Conservation (phyloP, 2,888 invertebrate species). For the Macrosiphum euphorbiae region DNA sequence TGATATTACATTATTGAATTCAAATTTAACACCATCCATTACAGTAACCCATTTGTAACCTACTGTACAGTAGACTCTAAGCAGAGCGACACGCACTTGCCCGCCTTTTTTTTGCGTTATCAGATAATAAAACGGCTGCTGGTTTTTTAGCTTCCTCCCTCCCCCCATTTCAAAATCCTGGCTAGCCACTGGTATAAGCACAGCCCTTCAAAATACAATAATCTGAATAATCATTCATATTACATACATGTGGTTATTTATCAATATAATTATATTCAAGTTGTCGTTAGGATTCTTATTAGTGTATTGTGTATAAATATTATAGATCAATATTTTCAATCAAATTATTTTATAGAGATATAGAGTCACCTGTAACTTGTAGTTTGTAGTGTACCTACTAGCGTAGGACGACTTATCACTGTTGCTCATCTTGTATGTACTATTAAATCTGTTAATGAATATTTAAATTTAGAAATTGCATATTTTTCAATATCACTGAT, state of each 20-base stretch:
- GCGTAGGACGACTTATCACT: not conserved
- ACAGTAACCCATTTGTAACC: no score
- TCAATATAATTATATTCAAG: not conserved
- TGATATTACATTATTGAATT: no score
- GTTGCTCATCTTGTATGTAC: not conserved
- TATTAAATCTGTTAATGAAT: not conserved
- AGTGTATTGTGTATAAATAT: not conserved
- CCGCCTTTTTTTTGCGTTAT: no score
- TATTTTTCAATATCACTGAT: not conserved
- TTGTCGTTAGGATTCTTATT: not conserved
- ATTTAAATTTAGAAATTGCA: not conserved
- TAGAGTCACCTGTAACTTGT: not conserved
- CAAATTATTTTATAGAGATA: not conserved
- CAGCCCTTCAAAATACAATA: not conserved
- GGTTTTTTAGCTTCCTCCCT: no score
- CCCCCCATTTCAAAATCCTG: no score
- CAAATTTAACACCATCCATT: no score
- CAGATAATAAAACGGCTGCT: no score
- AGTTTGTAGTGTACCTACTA: no score
- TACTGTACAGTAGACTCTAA: no score
- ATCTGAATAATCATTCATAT: not conserved
- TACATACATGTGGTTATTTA: not conserved
- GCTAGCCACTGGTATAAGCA: not conserved
- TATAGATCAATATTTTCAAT: not conserved
- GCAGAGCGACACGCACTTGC: no score